Conservation (phyloP, 2,888 invertebrate species). For the Phaedon cochleariae region DNA sequence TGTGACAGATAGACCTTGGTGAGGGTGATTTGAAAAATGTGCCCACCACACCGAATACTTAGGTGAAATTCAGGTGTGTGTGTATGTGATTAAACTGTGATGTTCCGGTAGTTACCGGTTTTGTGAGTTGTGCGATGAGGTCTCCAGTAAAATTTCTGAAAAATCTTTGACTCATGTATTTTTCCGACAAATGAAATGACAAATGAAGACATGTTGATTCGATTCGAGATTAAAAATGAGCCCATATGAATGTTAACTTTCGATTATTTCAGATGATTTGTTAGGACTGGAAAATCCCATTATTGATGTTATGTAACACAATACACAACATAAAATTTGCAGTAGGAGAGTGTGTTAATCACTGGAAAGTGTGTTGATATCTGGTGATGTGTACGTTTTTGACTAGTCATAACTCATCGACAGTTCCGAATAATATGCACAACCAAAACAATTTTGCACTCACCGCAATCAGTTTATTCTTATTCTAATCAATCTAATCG, state of each 20-base stretch:
- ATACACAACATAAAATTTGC: not conserved
- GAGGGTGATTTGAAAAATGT: not conserved
- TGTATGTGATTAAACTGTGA: not conserved
- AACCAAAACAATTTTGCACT: no score
- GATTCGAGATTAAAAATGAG: no score
- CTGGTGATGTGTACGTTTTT: constrained; percentile 28
- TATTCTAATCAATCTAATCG: no score
- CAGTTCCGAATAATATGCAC: not conserved
- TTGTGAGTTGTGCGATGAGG: not conserved
- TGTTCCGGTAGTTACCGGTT: not conserved
- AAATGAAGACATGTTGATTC: not conserved
- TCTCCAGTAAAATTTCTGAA: not conserved
- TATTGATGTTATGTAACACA: constrained; percentile 1
- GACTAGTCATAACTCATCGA: constrained; percentile 14
- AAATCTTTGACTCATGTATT: not conserved
- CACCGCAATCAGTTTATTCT: no score
- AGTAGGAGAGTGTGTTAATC: constrained; percentile 44
- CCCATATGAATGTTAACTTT: not conserved
- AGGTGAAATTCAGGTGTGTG: constrained; percentile 1
- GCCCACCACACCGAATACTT: not conserved
- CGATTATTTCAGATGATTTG: not conserved
- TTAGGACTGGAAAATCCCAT: not conserved
- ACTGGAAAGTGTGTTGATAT: constrained; percentile 38
- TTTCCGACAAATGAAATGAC: not conserved
- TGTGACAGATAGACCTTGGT: not conserved